These are phyloP conservation scores for Rhorus exstirpatorius DNA, from an alignment of 2,888 invertebrate species.

Conservation along the genomic window DNA sequence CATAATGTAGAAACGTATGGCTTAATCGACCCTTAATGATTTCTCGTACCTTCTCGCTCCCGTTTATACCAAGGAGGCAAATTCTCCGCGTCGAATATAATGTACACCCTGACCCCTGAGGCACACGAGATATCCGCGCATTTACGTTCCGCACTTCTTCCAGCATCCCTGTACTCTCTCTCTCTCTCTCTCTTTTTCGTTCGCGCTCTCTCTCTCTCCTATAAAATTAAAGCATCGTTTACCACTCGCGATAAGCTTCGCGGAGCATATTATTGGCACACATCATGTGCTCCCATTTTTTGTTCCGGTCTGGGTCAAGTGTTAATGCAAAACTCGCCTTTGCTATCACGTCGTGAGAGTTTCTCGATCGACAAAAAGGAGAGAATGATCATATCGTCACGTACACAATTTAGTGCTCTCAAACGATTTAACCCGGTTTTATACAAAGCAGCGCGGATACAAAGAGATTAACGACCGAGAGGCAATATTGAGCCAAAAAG, in stretches of 20 bases:
- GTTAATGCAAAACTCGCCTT: constrained; percentile 77
- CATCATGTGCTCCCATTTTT: constrained; percentile 16
- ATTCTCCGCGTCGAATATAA: background rate
- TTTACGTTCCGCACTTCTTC: constrained; percentile 14
- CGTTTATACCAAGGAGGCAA: constrained; percentile 21
- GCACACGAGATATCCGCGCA: constrained; percentile 42
- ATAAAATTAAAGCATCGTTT: constrained; percentile 77
- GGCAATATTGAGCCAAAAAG: constrained; percentile 44
- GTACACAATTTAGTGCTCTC: constrained; percentile 53
- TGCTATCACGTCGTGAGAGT: constrained; percentile 50
- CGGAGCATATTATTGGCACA: constrained; percentile 28
- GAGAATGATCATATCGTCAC: constrained; percentile 52
- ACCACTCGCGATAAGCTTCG: constrained; percentile 57
- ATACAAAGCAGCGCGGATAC: constrained; percentile 58
- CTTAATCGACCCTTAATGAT: constrained; percentile 81
- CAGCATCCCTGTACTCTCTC: constrained; percentile 72
- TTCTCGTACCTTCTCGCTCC: constrained; percentile 71
- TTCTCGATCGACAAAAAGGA: constrained; percentile 8
- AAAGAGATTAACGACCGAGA: constrained; percentile 22
- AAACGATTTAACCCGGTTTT: constrained; percentile 59
- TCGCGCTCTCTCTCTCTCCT: constrained; percentile 51
- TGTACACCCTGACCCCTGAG: constrained; percentile 29
- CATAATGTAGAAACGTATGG: constrained; percentile 68
- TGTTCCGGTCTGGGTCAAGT: constrained; percentile 71
- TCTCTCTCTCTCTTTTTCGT: constrained; percentile 53